Conservation (phyloP, 2,888 invertebrate species). For the Fragum fragum region DNA sequence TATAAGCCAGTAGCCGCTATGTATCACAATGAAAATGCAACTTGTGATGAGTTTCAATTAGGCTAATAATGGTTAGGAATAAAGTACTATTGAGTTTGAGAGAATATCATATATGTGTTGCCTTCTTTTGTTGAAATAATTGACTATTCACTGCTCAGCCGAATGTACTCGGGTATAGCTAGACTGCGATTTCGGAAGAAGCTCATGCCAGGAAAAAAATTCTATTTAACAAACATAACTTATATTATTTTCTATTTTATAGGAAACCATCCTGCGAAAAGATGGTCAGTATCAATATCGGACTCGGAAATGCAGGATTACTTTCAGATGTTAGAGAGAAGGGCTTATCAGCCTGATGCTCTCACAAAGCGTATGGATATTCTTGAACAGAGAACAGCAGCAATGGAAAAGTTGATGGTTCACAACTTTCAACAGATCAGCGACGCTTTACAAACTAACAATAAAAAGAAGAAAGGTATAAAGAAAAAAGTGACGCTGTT, state of each 20-base stretch:
- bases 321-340: conserved; percentile 3
- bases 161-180: no score
- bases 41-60: no score
- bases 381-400: conserved; percentile 15
- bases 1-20: no score
- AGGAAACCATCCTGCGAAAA: neutral
- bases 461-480: neutral
- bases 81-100: no score
- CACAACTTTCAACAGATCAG: conserved; percentile 24
- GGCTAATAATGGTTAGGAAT: no score
- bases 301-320: conserved; percentile 16
- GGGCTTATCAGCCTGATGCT: conserved; percentile 5
- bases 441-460: neutral
- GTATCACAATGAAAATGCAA: no score
- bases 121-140: no score
- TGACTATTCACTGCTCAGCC: no score
- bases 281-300: conserved; percentile 33
- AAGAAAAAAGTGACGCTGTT: conserved; percentile 9
- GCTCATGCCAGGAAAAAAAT: no score
- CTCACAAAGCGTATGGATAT: conserved; percentile 28
- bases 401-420: conserved; percentile 17
- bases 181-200: no score
- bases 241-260: neutral
- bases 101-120: no score
- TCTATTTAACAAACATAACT: no score